A percentile compares a stretch with the other conserved stretches of the same genome.
These are phyloP conservation scores for Nephotettix cincticeps DNA, from an alignment of 1,140 invertebrate species.

Conservation along the genomic window DNA sequence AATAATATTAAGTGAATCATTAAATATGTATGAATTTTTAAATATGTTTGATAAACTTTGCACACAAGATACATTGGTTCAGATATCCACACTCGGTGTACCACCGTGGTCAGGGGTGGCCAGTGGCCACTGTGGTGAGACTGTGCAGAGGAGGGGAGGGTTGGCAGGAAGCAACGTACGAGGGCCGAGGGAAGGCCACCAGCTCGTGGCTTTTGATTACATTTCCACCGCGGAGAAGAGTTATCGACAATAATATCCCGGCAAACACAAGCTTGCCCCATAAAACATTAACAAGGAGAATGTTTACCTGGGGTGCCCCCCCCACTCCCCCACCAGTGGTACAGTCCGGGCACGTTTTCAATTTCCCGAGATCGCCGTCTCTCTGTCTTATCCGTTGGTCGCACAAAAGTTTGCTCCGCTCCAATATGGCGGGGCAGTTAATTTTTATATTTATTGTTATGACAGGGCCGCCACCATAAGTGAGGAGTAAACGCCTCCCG, in stretches of 20 bases:
- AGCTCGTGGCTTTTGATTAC: slow-evolving; percentile 4
- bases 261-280: slow-evolving; percentile 9
- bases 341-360: slow-evolving; percentile 17
- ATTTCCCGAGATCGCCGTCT: slow-evolving; percentile 15
- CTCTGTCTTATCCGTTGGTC: not conserved
- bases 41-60: too few species aligned
- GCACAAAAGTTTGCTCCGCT: not conserved
- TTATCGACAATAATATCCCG: slow-evolving; percentile 15
- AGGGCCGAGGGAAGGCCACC: not conserved
- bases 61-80: too few species aligned
- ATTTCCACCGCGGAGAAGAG: slow-evolving; percentile 14
- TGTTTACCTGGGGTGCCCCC: slow-evolving; percentile 8
- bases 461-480: slow-evolving; percentile 17
- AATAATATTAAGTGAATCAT: too few species aligned
- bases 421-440: not conserved
- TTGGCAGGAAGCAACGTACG: not conserved
- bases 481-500: slow-evolving; percentile 2
- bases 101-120: too few species aligned
- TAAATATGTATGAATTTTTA: too few species aligned
- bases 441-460: slow-evolving; percentile 22
- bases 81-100: too few species aligned
- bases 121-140: too few species aligned
- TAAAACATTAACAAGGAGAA: slow-evolving; percentile 10
- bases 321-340: not conserved
- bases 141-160: too few species aligned